Percentiles rank a stretch among this genome's conserved stretches.
These are phyloP conservation scores for Andricus grossulariae DNA, from an alignment of 1,140 invertebrate genomes.

Conservation along the genomic window DNA sequence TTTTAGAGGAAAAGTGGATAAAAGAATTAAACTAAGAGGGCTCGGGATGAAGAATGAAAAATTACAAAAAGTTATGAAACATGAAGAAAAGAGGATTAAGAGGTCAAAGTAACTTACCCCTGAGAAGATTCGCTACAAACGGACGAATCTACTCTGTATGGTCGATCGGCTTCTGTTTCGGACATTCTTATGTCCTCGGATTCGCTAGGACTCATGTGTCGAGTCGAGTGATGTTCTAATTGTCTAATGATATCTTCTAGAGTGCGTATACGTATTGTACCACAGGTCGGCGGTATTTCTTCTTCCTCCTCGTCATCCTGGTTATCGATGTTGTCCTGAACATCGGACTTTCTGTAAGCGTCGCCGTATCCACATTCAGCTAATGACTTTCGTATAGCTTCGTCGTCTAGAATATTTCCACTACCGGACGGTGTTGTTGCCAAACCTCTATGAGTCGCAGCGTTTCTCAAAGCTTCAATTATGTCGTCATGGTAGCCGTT, in stretches of 20 bases:
- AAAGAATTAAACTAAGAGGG: no score
- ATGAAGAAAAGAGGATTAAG: no score
- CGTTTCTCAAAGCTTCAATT: constrained; percentile 89
- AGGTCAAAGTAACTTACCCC: constrained; percentile 77
- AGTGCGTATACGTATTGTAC: constrained; percentile 89
- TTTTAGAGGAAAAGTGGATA: no score
- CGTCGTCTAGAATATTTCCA: constrained; percentile 78
- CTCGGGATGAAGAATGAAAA: no score
- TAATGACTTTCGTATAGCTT: constrained; percentile 80
- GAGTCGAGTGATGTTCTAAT: constrained; percentile 89
- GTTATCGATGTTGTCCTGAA: constrained; percentile 75
- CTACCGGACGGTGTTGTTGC: constrained; percentile 79
- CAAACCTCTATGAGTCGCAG: constrained; percentile 82
- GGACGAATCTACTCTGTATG: constrained; percentile 89
- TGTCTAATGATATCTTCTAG: constrained; percentile 93
- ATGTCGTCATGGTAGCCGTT: constrained; percentile 96
- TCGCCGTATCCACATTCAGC: constrained; percentile 82
- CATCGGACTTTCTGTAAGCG: constrained; percentile 77
- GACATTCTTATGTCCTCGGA: constrained; percentile 95
- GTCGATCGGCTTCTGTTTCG: constrained; percentile 92
- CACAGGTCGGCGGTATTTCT: constrained; percentile 81
- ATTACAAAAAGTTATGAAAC: no score
- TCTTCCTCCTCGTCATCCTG: constrained; percentile 83
- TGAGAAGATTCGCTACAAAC: constrained; percentile 85
- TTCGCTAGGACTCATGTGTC: constrained; percentile 92